Evolutionary conservation across 2,797 vertebrate genomes (phyloP).

Genomic region (Channa striata): DNA sequence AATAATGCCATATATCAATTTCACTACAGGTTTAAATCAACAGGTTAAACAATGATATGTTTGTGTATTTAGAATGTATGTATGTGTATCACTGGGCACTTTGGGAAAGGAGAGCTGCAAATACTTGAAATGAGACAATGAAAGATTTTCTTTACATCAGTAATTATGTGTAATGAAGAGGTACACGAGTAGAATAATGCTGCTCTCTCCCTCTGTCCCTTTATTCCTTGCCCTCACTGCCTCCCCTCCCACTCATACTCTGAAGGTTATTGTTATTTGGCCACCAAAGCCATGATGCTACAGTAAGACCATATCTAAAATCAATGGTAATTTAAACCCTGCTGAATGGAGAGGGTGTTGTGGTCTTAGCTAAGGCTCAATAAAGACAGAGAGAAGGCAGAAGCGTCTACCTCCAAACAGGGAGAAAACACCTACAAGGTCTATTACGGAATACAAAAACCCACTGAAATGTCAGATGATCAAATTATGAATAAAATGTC

Average conservation of each 20-base stretch:
- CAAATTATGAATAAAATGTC: neutral
- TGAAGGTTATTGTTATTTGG: constrained; percentile 65
- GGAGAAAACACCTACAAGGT: constrained; percentile 11
- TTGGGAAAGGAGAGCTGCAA: constrained; percentile 1
- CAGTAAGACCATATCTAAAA: constrained; percentile 58
- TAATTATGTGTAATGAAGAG: constrained; percentile 29
- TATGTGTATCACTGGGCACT: neutral
- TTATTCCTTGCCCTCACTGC: constrained; percentile 23
- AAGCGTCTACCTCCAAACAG: constrained; percentile 18
- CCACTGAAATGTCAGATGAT: neutral
- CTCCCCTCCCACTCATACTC: constrained; percentile 31
- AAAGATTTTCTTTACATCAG: constrained; percentile 20
- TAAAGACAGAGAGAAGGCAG: constrained; percentile 37
- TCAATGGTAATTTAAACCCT: constrained; percentile 71
- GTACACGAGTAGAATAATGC: constrained; percentile 16
- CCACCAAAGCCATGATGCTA: constrained; percentile 59
- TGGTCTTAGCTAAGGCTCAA: constrained; percentile 40
- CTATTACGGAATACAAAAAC: neutral
- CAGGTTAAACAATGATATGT: constrained; percentile 45
- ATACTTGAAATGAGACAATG: neutral
- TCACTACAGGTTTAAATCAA: constrained; percentile 43
- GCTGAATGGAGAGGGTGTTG: constrained; percentile 51
- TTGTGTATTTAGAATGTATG: neutral
- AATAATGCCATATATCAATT: constrained; percentile 20
- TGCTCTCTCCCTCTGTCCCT: constrained; percentile 15